Evolutionary conservation across 2,797 vertebrate genomes (phyloP), one percentile per base, ranked within the genome.

Genomic region (Glossophaga mutica): DNA sequence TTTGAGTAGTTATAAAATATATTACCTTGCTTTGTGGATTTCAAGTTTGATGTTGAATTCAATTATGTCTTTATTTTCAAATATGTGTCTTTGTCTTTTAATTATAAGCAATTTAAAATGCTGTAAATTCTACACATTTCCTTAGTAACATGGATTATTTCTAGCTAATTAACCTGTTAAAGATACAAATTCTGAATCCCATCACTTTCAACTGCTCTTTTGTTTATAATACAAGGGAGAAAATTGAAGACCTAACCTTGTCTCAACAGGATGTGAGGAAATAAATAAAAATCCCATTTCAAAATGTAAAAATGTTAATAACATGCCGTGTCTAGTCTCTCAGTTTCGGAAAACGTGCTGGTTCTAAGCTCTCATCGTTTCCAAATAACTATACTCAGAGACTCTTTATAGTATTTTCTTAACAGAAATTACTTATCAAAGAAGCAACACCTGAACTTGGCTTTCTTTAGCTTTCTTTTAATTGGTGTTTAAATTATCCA

Each of bases 261-360:
- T 94, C 52, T 86, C 50, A 90, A 91, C 26, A 83, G 70, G 94
- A 79, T 91, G 68, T 68, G 68, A 92, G 22, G 42, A 88, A 94
- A 95, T 68, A 97, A 96, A 96, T 73, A 77, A 94, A 95, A 92
- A 6, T 21, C 19, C 26, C 29, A 59, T 86, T 97, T 91, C 68
- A 97, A 87, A 96, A 95, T 95, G 65, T 94, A 83, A 81, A 96
- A 92, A 91, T 93, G 91, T 95, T 96, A 93, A 77, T 81, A 32
- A 84, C 50, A 50, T 87, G 29, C 29, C 32, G 46, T 55, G 42
- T 89, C 50, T 84, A 79, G 19, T 84, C 86, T 96, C 52, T 89
- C 15, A 76, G 19, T 90, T 96, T 90, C 70, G 85, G 62, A 84
- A 95, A 76, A 32, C 83, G 8, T 9, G 6, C 32, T 78, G 22